phyloP scores from a whole-genome alignment of 1,140 invertebrate genomes.

The Dreissena polymorpha region DNA sequence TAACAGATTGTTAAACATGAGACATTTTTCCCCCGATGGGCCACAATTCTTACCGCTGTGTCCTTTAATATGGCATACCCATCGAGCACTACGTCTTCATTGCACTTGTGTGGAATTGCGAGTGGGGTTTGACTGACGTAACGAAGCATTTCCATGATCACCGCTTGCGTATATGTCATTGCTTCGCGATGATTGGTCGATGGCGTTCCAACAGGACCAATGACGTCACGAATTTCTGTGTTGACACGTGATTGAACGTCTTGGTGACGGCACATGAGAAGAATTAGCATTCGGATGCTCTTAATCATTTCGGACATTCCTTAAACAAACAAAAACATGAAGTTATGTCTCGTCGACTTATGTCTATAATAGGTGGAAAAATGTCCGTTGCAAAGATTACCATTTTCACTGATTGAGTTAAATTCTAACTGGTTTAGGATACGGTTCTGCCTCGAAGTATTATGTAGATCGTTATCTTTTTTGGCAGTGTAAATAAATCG shows the following conservation, averaged over 20 bases:
- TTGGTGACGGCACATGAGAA: slow-evolving; percentile 71
- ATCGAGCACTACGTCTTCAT: slow-evolving; percentile 64
- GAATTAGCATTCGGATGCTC: slow-evolving; percentile 81
- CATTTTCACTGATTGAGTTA: too few relatives aligned
- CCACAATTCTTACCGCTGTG: slow-evolving; percentile 63
- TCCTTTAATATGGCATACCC: slow-evolving; percentile 75
- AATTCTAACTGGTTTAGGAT: too few relatives aligned
- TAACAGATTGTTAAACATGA: too few relatives aligned
- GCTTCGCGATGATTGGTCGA: slow-evolving; percentile 80
- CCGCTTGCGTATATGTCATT: slow-evolving; percentile 71
- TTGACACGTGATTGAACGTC: slow-evolving; percentile 69
- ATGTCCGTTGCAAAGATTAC: too few relatives aligned
- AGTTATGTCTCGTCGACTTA: too few relatives aligned
- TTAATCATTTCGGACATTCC: slow-evolving; percentile 54
- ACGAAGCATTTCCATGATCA: slow-evolving; percentile 68
- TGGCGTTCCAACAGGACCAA: slow-evolving; percentile 70
- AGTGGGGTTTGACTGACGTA: slow-evolving; percentile 78
- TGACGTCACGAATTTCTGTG: slow-evolving; percentile 59
- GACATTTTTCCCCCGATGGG: background rate
- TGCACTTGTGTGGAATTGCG: slow-evolving; percentile 63
- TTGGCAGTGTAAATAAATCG: too few relatives aligned
- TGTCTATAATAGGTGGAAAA: too few relatives aligned
- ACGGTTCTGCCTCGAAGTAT: too few relatives aligned
- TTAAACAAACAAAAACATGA: background rate
- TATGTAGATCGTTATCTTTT: too few relatives aligned